Base-by-base conservation (phyloP, 1,140 invertebrate species). In the Heliothis subflexa region DNA sequence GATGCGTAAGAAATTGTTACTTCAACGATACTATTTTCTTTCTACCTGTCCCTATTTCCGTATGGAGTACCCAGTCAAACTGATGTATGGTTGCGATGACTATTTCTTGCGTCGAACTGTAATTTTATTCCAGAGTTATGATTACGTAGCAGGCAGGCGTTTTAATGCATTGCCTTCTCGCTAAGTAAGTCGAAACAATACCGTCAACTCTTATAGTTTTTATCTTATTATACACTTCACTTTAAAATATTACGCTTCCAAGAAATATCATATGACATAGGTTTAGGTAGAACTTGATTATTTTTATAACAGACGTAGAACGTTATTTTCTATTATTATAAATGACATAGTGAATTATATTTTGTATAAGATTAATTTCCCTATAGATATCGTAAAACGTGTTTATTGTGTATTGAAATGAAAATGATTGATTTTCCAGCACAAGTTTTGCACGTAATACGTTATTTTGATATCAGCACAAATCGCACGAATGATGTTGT, bases 401-500 rank as follows among this genome's bases (percentile, higher is more conserved):
- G 66, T 52, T n/a, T 9, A 70, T 50, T 52, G 66, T 70, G 47
- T 50, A 25, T 52, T 70, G 47, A 50, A 52, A 52, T 52, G 18
- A 70, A 40, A 25, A 73, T 49, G 40, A 55, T 55, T 40, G 28
- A 54, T 76, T 66, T 77, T 66, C 25, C 74, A 55, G 74, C 74
- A 77, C 74, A 66, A 77, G 52, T 77, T 21, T 25, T 66, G 74
- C 74, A 77, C 74, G 33, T 64, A 64, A 50, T 75, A 70, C 21
- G 49, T 45, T 77, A 55, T 57, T 77, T 77, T 57, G 49, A 77
- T 55, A 47, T 55, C 28, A 54, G 74, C 74, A 77, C 74, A 54
- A 52, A 50, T 68, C 74, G 74, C 74, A 77, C 74, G 62, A 77
- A 77, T 77, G 73, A 76, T 76, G 50, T 68, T 64, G 61, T 52